Percentiles rank a stretch among this genome's conserved stretches.
Evolutionary conservation across 37 sponge, comb jelly and placozoan genomes (phyloP).

Genomic region (Haliclona indistincta): DNA sequence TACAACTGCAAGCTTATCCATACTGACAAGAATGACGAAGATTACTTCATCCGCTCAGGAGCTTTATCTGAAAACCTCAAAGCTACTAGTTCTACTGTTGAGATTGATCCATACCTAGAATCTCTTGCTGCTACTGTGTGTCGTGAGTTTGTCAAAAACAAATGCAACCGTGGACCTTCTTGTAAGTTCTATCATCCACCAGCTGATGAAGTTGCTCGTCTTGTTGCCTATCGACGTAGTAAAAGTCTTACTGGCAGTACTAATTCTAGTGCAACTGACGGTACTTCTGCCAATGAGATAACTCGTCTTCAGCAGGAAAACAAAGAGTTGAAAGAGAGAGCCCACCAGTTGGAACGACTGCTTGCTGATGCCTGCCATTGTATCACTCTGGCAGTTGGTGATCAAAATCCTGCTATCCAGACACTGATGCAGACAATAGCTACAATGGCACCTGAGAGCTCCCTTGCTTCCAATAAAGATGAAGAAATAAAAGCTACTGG

Average conservation of each 20-base stretch:
- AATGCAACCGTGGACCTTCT: conserved; percentile 29
- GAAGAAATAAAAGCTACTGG: too few relatives aligned
- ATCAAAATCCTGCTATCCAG: conserved; percentile 56
- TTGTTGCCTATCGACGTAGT: conserved; percentile 26
- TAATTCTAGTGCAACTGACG: neutral
- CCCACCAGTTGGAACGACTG: conserved; percentile 53
- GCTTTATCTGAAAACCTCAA: conserved; percentile 42
- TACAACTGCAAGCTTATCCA: conserved; percentile 55
- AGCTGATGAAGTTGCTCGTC: conserved; percentile 21
- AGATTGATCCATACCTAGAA: conserved; percentile 8
- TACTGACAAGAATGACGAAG: conserved; percentile 41
- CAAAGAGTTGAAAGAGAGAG: conserved; percentile 32
- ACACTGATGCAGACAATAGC: conserved; percentile 54
- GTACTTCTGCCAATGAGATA: neutral
- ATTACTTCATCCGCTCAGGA: conserved; percentile 52
- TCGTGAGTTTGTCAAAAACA: conserved; percentile 55
- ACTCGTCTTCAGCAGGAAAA: conserved; percentile 26
- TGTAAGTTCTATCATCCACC: conserved; percentile 64
- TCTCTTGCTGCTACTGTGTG: conserved; percentile 45
- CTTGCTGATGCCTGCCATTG: conserved; percentile 70
- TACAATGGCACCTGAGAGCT: conserved; percentile 52
- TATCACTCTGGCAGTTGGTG: conserved; percentile 67
- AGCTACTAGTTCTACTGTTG: neutral
- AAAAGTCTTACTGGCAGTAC: neutral
- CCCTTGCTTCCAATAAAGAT: conserved; percentile 20